Conservation (phyloP, 2,888 invertebrate genomes). For the Parthenolecanium corni region DNA sequence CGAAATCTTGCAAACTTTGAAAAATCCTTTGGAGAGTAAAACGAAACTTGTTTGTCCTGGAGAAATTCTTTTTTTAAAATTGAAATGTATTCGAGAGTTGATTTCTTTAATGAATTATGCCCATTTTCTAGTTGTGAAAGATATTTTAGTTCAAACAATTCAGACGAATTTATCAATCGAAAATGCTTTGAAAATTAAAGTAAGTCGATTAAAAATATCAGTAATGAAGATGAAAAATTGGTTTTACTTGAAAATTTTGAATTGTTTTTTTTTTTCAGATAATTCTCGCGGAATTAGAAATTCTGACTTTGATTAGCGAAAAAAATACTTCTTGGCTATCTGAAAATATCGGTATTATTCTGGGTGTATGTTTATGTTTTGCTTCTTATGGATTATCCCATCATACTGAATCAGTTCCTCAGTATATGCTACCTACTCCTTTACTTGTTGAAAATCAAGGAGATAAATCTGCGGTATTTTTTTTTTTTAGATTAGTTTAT, state of each 20-base stretch:
- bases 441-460: constrained; percentile 6
- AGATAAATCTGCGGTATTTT: neutral
- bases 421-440: constrained; percentile 10
- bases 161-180: neutral
- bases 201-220: neutral
- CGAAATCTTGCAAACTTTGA: neutral
- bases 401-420: neutral
- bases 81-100: constrained; percentile 10
- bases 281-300: constrained; percentile 2
- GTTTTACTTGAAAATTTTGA: too few species aligned
- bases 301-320: constrained; percentile 2
- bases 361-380: constrained; percentile 6
- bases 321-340: constrained; percentile 13
- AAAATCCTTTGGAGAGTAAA: constrained; percentile 10
- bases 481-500: neutral
- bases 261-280: constrained; percentile 1
- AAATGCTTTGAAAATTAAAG: neutral
- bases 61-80: constrained; percentile 10
- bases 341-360: constrained; percentile 12
- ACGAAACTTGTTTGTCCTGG: constrained; percentile 2
- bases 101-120: neutral
- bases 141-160: neutral
- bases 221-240: too few species aligned
- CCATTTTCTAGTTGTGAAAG: neutral
- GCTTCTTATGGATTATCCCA: constrained; percentile 21